Base-by-base conservation (phyloP, 1,140 invertebrate genomes). In the Tetramorium simillimum region DNA sequence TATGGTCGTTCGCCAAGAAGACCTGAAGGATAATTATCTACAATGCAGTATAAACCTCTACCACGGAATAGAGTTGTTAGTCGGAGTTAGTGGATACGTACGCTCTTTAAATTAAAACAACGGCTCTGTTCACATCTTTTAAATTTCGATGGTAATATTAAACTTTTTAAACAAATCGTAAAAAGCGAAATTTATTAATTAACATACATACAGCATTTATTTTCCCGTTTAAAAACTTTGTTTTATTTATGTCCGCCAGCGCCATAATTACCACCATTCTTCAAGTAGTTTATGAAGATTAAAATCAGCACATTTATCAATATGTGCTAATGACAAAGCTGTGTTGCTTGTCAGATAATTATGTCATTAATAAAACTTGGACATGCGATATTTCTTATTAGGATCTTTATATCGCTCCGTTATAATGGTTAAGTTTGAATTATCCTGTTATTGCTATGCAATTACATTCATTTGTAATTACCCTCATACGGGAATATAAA, bases 261-360 rank as follows among this genome's bases (percentile, higher is more conserved):
- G 16, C 14, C 6, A 10, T 67, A 24, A 67, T 9, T 69, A 40
- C 63, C n/a, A 40, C 18, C 37, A 56, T 81, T 21, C n/a, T 33
- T 18, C 46, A 21, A 81, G 16, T 43, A 28, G n/a, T 67, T 69
- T 67, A 53, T 53, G 58, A 77, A 77, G 16, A 77, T 81, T 81
- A 76, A 76, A 40, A 1, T 24, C 9, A 24, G 14, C 16, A 60
- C 10, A 56, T 69, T 77, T 70, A 81, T 70, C 63, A 58, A n/a
- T 53, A 63, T 18, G 58, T 16, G 5, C 10, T 46, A 43, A 77
- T 77, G 37, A 63, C n/a, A 16, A 43, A 77, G 40, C 37, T n/a
- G 10, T 12, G 46, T 53, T 10, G 37, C 46, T 80, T 67, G 43
- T 80, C 62, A 43, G 43, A 67, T 58, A 75, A 58, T 63, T 1